Base-by-base conservation (phyloP, 2,113 vertebrate species). In the Synodontis membranacea region DNA sequence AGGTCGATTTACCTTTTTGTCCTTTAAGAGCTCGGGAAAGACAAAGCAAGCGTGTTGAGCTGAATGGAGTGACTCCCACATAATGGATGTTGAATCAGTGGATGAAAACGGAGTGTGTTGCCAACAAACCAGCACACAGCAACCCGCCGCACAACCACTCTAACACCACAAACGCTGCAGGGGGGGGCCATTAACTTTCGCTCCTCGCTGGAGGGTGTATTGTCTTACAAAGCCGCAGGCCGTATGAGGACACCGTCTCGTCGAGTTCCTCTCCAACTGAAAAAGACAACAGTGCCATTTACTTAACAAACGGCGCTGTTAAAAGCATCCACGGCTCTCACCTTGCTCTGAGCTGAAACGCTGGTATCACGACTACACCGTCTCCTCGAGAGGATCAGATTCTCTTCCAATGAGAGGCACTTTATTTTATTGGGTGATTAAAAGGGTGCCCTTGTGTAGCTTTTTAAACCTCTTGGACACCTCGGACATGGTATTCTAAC, bases 81-180 rank as follows among this genome's bases (percentile, higher is more conserved):
- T 75, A 83, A 84, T 76, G 74, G 60, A 75, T 81, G 75, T 82
- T 31, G 80, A 86, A 76, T 82, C 86, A 48, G 76, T 74, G 78
- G 82, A 87, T 76, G 68, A 84, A 87, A 84, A 37, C 56, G 25
- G 84, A 86, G 76, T 89, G 88, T 85, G 86, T 89, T 83, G 80
- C 82, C 88, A 87, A 89, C 88, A 89, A 84, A 89, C 74, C 79
- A 70, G 83, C 79, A 76, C 58, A 17, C 28, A 85, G 83, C 52
- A 70, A 64, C 80, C 44, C n/a, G 70, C 64, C 56, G 21, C 85
- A 52, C 85, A 86, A 89, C 70, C 88, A 87, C 83, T 89, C 86
- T 84, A 89, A 70, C 88, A 87, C 88, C 88, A 80, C 88, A 89
- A 87, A 52, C 19, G 78, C 62, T 54, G 82, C 88, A 9, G 56